These are phyloP conservation scores for Asteroscopus sphinx DNA, from an alignment of 2,888 invertebrate species.

Conservation along the genomic window DNA sequence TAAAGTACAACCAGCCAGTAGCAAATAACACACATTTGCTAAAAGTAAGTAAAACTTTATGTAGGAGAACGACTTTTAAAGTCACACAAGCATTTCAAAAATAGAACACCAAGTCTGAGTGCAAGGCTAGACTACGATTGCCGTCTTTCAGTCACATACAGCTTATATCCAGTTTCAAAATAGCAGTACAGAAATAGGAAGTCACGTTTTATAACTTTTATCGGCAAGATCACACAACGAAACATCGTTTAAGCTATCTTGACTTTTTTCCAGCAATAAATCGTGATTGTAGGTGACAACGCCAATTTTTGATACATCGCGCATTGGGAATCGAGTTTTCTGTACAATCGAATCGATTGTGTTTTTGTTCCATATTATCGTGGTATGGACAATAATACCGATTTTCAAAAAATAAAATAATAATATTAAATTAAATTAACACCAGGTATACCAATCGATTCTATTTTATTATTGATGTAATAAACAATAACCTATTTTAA, in stretches of 20 bases:
- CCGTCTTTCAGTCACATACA: not conserved
- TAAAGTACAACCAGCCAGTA: too few species aligned
- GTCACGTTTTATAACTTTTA: conserved; percentile 10
- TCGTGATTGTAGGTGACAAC: conserved; percentile 39
- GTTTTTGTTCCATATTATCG: conserved; percentile 6
- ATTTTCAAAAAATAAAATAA: too few species aligned
- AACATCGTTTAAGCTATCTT: conserved; percentile 23
- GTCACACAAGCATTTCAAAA: conserved; percentile 12
- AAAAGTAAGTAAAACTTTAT: too few species aligned
- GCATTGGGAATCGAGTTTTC: conserved; percentile 8
- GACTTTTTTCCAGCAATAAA: conserved; percentile 40
- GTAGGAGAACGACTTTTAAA: not conserved
- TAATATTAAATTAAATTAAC: too few species aligned
- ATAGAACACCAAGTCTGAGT: conserved; percentile 27
- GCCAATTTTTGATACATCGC: conserved; percentile 40
- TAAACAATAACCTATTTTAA: too few species aligned
- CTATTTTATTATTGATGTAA: too few species aligned
- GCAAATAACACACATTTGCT: too few species aligned
- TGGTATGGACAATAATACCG: too few species aligned
- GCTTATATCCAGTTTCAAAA: conserved; percentile 24
- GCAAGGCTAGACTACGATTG: conserved; percentile 17
- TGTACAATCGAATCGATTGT: conserved; percentile 13
- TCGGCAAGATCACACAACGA: conserved; percentile 21
- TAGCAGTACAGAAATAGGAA: conserved; percentile 21
- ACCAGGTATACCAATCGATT: too few species aligned